Evolutionary conservation across 2,888 invertebrate genomes (phyloP).

Genomic region (Parapristionchus giblindavisi): DNA sequence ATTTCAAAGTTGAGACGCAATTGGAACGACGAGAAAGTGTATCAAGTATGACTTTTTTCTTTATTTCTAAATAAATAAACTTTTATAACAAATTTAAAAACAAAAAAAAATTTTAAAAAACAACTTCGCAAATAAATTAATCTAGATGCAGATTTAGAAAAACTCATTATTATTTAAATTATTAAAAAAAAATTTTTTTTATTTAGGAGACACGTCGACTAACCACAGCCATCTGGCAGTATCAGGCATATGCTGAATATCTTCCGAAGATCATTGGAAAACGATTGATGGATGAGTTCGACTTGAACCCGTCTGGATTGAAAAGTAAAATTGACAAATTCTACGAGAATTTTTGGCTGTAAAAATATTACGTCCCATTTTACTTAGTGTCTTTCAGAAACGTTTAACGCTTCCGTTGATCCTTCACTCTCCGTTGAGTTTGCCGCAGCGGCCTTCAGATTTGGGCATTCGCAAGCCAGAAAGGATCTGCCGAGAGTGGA

Average conservation of each 20-base stretch:
- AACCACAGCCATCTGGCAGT: constrained; percentile 74
- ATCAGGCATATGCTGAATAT: constrained; percentile 70
- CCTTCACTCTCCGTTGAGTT: constrained; percentile 89
- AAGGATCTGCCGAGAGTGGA: constrained; percentile 45
- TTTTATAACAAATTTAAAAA: not conserved
- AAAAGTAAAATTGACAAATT: not conserved
- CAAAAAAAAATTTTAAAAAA: not conserved
- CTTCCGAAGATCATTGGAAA: constrained; percentile 81
- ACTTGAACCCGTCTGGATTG: constrained; percentile 37
- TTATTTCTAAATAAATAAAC: not conserved
- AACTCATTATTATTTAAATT: not conserved
- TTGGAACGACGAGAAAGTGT: constrained; percentile 50
- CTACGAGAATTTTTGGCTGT: not conserved
- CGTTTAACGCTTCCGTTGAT: constrained; percentile 72
- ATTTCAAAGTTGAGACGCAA: constrained; percentile 40
- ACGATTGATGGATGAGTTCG: constrained; percentile 44
- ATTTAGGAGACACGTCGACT: constrained; percentile 68
- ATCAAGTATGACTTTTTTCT: constrained; percentile 37
- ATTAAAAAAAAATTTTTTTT: not conserved
- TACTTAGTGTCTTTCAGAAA: too few relatives aligned
- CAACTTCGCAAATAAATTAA: not conserved
- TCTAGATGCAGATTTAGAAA: not conserved
- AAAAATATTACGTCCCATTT: too few relatives aligned
- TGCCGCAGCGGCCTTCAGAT: constrained; percentile 86
- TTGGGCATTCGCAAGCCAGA: constrained; percentile 74